Base-by-base conservation (phyloP, 2,113 vertebrate species). In the Calyptomena viridis region DNA sequence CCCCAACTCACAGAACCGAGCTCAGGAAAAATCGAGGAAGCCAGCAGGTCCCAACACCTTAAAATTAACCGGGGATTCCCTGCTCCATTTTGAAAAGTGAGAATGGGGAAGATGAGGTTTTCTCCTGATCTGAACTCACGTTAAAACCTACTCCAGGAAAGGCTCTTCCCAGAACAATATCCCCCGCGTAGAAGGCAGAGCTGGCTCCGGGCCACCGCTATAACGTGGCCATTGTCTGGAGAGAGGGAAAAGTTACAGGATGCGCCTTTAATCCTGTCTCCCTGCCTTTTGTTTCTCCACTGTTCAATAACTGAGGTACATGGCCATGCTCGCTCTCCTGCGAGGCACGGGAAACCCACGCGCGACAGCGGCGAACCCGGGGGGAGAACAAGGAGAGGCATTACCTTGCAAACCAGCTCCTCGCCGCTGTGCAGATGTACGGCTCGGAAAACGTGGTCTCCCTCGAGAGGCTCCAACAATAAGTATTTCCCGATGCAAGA, bases 401-500 rank as follows among this genome's bases (percentile, higher is more conserved):
- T 98, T 97, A 99, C 99, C 99, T 99, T 99, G 98, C 99, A 99
- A 89, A 99, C 98, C 93, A 99, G 98, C 98, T 99, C 99, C 97
- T 99, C 99, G 95, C 99, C 99, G 71, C 99, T 99, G 98, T 99
- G 99, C 98, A 99, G 98, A 98, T 99, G 99, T 96, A 99, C 98
- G 64, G 99, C 99, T 96, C 99, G 98, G 94, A 99, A 99, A 98
- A 99, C 99, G 99, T 99, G 99, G 98, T 99, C 99, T 97, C 99
- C 99, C 98, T 99, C 99, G 97, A 99, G 98, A 92, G 99, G 99
- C 97, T 99, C 99, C 98, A 99, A 97, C 98, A 99, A 97, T 97
- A 99, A 98, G 99, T 99, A 99, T 97, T 99, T 99, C 98, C 99
- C 99, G 97, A 99, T 99, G 98, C 98, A 99, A 97, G 99, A 99